A percentile compares a stretch with the other conserved stretches of the same genome.
phyloP scores from a whole-genome alignment of 2,797 vertebrate genomes.

The Rhabdomys pumilio region DNA sequence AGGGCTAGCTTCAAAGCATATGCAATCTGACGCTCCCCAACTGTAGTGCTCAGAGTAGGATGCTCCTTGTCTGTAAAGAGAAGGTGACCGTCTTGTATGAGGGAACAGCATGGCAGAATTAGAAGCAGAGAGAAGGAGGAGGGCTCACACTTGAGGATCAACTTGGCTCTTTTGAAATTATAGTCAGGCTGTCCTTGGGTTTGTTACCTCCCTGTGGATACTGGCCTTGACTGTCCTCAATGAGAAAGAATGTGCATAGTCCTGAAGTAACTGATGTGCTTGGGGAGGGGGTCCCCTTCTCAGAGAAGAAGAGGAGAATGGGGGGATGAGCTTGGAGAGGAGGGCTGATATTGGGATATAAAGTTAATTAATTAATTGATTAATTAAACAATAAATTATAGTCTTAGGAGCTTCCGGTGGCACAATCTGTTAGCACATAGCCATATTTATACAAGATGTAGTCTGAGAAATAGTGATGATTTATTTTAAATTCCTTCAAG shows the following conservation, averaged over 20 bases:
- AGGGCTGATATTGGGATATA: neutral
- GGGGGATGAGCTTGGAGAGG: neutral
- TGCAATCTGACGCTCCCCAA: neutral
- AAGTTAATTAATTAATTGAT: neutral
- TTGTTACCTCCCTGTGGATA: neutral
- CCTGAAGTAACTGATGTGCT: neutral
- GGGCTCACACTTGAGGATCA: neutral
- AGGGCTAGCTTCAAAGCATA: neutral
- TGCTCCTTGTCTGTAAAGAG: conserved; percentile 31
- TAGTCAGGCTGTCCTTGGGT: neutral
- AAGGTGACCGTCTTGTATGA: neutral
- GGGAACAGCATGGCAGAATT: conserved; percentile 1
- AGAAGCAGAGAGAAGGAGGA: neutral
- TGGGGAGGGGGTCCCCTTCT: neutral
- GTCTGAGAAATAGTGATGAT: conserved; percentile 34
- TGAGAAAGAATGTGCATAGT: neutral
- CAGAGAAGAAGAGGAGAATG: neutral
- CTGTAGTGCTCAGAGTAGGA: neutral
- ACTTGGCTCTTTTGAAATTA: neutral
- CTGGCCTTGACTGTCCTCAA: neutral
- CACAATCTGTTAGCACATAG: neutral
- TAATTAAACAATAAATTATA: neutral
- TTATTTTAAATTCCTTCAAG: conserved; percentile 65
- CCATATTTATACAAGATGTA: neutral
- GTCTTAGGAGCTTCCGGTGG: neutral